A percentile compares a stretch with the other conserved stretches of the same genome.
Conservation (phyloP, 2,113 vertebrate species). For the Phaethornis superciliosus region DNA sequence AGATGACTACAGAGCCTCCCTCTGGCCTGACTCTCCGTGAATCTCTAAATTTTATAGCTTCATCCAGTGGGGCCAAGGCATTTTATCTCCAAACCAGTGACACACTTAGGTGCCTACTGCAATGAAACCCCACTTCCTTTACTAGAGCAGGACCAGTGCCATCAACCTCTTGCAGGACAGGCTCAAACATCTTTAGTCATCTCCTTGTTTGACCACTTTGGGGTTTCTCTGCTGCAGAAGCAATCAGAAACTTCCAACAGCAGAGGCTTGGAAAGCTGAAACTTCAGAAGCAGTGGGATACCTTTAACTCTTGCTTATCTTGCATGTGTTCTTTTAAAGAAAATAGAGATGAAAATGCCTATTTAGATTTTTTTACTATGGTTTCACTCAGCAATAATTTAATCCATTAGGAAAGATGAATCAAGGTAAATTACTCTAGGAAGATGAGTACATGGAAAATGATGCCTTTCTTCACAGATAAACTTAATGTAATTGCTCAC, state of each 20-base stretch:
- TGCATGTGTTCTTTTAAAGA: background rate
- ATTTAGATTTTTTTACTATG: background rate
- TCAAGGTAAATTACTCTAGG: background rate
- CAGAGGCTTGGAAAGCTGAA: background rate
- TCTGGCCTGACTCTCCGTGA: constrained; percentile 10
- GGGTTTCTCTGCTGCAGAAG: background rate
- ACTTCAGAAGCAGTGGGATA: background rate
- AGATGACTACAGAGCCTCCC: background rate
- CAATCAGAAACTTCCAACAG: background rate
- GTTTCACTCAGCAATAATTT: background rate
- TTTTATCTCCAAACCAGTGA: constrained; percentile 41
- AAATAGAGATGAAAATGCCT: background rate
- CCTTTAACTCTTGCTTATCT: background rate
- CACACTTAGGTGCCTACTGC: background rate
- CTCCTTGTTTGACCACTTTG: background rate
- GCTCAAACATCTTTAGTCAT: background rate
- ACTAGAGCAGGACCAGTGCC: background rate
- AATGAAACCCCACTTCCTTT: background rate
- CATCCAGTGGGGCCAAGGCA: constrained; percentile 12
- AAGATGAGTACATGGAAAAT: constrained; percentile 42
- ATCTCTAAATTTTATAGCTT: constrained; percentile 42
- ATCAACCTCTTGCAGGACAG: background rate
- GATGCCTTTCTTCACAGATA: background rate
- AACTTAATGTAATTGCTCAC: constrained; percentile 15
- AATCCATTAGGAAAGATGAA: background rate